Evolutionary conservation across 2,888 invertebrate genomes (phyloP), one percentile per base, ranked within the genome.

Genomic region (Pyralis farinalis): DNA sequence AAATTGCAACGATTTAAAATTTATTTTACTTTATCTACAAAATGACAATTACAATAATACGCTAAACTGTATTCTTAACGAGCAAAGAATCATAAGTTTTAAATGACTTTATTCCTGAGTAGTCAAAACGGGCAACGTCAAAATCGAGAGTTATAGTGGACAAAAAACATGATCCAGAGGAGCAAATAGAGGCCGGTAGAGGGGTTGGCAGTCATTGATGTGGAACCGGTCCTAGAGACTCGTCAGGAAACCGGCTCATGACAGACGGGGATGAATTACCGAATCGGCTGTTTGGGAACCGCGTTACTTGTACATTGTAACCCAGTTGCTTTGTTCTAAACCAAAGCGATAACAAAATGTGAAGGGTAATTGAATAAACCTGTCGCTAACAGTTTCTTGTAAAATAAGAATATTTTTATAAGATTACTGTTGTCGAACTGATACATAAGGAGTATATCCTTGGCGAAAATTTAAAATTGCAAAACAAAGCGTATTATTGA

Each of bases 131-230:
- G 58, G 53, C 64, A 61, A 60, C 62, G 59, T 73, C 72, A 79
- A 79, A 79, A 80, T 65, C 72, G 74, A 79, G 77, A 80, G 75
- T 80, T 72, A 71, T 70, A 65, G 61, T 70, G 56, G 51, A 62
- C 51, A 71, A 66, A 75, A 70, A 64, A 55, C 55, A 58, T 58
- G 62, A 66, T 65, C 66, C 66, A 59, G 54, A 62, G 70, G 58
- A 70, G 72, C 70, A 71, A 70, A 70, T 63, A 63, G 66, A 66
- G 65, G 63, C 57, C 57, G 64, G 58, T 65, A 60, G 72, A 63
- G 70, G 80, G 80, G 82, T 71, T 77, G 69, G 73, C 69, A 83
- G 81, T 79, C 86, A 87, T 81, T 87, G 85, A 86, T 76, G 79
- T 76, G 70, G 71, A 87, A 87, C 87, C 87, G 86, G 87, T 86